Evolutionary conservation across 2,797 vertebrate genomes (phyloP), one percentile per base, ranked within the genome.

Genomic region (Atherinosoma microstoma): DNA sequence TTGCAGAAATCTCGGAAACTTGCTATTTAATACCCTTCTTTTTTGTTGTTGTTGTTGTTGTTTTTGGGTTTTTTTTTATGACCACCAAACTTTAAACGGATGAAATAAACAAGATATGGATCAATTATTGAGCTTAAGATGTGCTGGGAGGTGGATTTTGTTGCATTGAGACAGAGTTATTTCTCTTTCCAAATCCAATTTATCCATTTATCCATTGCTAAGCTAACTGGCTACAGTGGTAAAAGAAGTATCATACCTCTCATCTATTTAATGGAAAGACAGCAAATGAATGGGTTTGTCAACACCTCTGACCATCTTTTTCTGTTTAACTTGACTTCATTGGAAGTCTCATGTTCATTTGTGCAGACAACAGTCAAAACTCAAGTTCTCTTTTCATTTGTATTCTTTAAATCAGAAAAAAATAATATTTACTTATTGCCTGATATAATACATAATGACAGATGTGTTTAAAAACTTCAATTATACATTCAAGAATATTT

Each of bases 81-180:
- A 32, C 30, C 30, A 32, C 30, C 30, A 32, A 4, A 38, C 54
- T 56, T 56, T 56, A 11, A n/a, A 32, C 20, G 32, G 53, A 61
- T 56, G 36, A 54, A 70, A 54, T 20, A 2, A 53, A 53, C 35
- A 62, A 16, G 58, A 42, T 62, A 18, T 27, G n/a, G 22, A 29
- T 62, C 47, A 54, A 12, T 70, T 62, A 62, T 30, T 60, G 34
- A 60, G 42, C 47, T 29, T n/a, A 45, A 38, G 27, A 34, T 3
- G 40, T 47, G 35, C 64, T 66, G 24, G 24, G 38, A 27, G 13
- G 35, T 66, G 51, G 51, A 66, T 54, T 66, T 56, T 40, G 51
- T 35, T 58, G 45, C 30, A 30, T 27, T 34, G 5, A 32, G 40
- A 58, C 30, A 35, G 29, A 45, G 30, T 40, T 40, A 35, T 66